Conservation (phyloP, 2,113 vertebrate genomes). For the Elachura formosa region DNA sequence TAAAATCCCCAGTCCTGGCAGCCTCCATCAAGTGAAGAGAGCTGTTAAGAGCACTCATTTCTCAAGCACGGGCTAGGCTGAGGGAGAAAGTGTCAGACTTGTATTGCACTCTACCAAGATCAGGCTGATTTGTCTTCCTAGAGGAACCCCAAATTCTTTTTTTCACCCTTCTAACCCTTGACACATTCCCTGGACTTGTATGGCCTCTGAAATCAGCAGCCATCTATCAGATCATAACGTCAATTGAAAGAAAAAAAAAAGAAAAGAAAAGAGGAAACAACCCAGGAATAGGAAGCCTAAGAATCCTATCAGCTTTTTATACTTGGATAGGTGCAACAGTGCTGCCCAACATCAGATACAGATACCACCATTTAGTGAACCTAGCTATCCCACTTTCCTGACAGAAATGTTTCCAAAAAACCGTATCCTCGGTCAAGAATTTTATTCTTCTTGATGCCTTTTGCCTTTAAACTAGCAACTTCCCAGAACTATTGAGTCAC, state of each 20-base stretch:
- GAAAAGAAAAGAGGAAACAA: background rate
- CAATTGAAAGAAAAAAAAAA: background rate
- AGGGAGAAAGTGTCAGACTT: background rate
- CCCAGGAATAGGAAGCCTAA: background rate
- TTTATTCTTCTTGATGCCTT: background rate
- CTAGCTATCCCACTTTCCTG: background rate
- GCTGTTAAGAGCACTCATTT: background rate
- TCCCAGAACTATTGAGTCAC: background rate
- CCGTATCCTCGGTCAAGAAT: fast-evolving
- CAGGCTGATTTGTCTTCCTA: background rate
- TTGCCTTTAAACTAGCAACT: background rate
- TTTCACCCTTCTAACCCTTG: background rate
- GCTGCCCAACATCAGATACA: background rate
- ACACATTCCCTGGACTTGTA: background rate
- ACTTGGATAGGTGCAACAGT: background rate
- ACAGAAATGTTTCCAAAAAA: background rate
- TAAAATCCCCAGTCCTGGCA: background rate
- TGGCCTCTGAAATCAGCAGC: background rate
- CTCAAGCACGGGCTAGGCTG: background rate
- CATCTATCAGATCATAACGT: background rate
- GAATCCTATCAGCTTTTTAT: background rate
- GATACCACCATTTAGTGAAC: background rate
- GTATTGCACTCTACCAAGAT: background rate
- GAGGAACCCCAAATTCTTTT: background rate
- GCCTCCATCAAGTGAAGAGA: background rate